Conservation (phyloP, 1,140 invertebrate genomes). For the Ceratoteleas bidentatus region DNA sequence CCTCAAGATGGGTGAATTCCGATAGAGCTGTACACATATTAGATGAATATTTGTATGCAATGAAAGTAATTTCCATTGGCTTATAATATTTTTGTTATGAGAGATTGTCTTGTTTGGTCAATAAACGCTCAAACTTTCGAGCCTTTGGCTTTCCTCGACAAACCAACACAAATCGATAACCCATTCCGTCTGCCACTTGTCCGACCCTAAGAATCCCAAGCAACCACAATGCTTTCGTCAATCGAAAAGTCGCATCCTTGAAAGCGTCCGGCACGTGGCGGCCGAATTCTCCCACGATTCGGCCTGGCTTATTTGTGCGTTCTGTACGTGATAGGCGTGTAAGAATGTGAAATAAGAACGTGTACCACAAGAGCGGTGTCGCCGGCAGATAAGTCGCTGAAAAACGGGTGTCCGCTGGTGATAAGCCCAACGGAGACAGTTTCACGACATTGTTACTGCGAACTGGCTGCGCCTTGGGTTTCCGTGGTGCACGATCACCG, state of each 20-base stretch:
- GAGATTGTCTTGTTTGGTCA: too few species aligned
- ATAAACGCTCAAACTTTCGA: too few species aligned
- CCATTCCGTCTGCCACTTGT: too few species aligned
- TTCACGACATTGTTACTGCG: background rate
- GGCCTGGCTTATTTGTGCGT: conserved; percentile 27
- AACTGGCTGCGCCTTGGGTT: background rate
- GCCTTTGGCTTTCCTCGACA: too few species aligned
- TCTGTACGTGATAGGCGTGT: conserved; percentile 40
- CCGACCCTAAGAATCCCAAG: too few species aligned
- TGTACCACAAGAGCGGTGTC: conserved; percentile 21
- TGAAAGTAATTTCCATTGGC: too few species aligned
- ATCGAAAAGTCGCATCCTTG: conserved; percentile 60
- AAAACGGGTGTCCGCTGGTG: conserved; percentile 21
- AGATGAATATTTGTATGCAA: too few species aligned
- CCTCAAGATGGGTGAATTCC: too few species aligned
- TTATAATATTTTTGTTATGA: too few species aligned
- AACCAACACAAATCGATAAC: too few species aligned
- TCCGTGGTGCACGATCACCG: too few species aligned
- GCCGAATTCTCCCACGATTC: conserved; percentile 41
- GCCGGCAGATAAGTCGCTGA: conserved; percentile 17
- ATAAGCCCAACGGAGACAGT: conserved; percentile 2
- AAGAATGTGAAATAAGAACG: conserved; percentile 43
- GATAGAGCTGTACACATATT: too few species aligned
- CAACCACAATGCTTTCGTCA: background rate
- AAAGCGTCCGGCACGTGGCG: conserved; percentile 68